Conservation (phyloP, 2,888 invertebrate species). For the Conops quadrifasciatus region DNA sequence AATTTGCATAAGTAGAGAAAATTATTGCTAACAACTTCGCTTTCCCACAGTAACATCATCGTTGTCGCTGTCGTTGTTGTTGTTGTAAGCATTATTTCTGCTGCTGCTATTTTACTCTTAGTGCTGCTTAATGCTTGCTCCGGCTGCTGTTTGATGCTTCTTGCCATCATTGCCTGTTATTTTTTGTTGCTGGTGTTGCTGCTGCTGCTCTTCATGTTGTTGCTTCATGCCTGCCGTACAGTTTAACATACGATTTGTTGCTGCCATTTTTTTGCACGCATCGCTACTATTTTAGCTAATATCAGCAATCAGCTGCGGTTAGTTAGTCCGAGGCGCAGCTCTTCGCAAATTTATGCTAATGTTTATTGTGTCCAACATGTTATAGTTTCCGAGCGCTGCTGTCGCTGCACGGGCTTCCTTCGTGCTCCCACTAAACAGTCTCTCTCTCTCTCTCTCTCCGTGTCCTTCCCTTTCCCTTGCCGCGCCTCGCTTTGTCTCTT, state of each 20-base stretch:
- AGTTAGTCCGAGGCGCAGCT: slow-evolving; percentile 18
- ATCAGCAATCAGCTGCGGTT: slow-evolving; percentile 29
- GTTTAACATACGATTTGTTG: slow-evolving; percentile 33
- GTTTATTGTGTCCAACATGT: slow-evolving; percentile 61
- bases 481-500: background rate
- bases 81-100: background rate
- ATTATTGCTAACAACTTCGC: slow-evolving; percentile 31
- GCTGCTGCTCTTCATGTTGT: background rate
- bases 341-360: slow-evolving; percentile 59
- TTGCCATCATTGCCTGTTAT: too few species aligned
- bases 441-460: background rate
- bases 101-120: background rate
- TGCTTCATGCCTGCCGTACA: background rate
- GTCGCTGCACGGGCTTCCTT: background rate
- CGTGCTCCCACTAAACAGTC: background rate
- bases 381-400: slow-evolving; percentile 52
- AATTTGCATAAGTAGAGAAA: slow-evolving; percentile 24
- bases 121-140: background rate
- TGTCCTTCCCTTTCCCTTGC: background rate
- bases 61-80: too few species aligned
- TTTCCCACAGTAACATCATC: slow-evolving; percentile 17
- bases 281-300: slow-evolving; percentile 29
- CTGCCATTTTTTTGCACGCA: slow-evolving; percentile 29
- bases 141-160: too few species aligned
- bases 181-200: background rate